Evolutionary conservation across 2,113 vertebrate genomes (phyloP), one percentile per base, ranked within the genome.

Genomic region (Phalacrocorax aristotelis): DNA sequence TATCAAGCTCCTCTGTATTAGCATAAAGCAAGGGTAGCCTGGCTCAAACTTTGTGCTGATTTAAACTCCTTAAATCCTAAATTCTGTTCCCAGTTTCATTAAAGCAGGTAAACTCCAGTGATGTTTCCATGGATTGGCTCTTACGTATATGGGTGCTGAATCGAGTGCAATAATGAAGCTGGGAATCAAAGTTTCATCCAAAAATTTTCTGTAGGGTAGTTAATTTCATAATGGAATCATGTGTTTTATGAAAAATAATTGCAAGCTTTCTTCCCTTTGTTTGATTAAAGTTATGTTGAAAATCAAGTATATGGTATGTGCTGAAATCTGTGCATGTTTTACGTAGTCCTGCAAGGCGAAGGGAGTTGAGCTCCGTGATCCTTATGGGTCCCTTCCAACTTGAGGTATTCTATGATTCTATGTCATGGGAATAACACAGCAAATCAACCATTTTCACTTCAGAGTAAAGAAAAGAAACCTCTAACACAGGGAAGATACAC

Each of bases 101-200:
- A n/a, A 88, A 18, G 18, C 38, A 16, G 15, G 9, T 30, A 90
- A 91, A 66, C 17, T 32, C 66, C 51, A 44, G 26, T 32, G 32
- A 11, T 38, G 13, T 46, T 72, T 44, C 40, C 8, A 13, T 40
- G 38, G 62, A 23, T 21, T 42, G 23, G 9, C 5, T 13, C 2
- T 30, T n/a, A 10, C 0, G 5, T 11, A 21, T 5, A 3, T 1
- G 0, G 6, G 9, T 55, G 21, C 12, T 46, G 62, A 69, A 65
- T 2, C 0, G 1, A 44, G 49, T 36, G 38, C 0, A 1, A 60
- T 15, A 55, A 52, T 40, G 44, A 48, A 69, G 46, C 8, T 27
- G 54, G 58, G n/a, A 89, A 61, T 52, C 16, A 34, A 49, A 52
- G 27, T 54, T 40, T 38, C 30, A 70, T 27, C 38, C 20, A 17